Percentiles rank a stretch among this genome's conserved stretches.
Evolutionary conservation across 2,797 vertebrate genomes (phyloP).

Genomic region (Pyrocephalus nanus): DNA sequence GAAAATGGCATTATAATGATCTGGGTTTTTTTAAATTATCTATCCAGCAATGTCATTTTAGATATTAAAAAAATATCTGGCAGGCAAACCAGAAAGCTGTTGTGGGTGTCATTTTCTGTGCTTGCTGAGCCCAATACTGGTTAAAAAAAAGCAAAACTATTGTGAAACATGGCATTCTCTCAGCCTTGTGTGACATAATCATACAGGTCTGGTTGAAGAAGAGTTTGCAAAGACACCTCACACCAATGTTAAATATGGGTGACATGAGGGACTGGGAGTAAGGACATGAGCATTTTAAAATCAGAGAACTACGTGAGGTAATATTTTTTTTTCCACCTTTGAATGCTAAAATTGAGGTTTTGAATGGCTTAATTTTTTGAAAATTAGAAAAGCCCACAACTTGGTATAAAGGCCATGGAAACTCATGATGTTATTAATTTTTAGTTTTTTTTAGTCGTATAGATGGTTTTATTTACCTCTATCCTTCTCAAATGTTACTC

Average conservation of each 20-base stretch:
- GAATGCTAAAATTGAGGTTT: background rate
- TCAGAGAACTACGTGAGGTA: background rate
- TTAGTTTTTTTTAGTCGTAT: background rate
- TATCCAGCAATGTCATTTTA: background rate
- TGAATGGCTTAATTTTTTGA: background rate
- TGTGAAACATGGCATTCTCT: background rate
- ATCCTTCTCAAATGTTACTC: background rate
- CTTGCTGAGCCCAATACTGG: background rate
- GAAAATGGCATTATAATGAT: background rate
- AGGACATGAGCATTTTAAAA: background rate
- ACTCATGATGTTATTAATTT: background rate
- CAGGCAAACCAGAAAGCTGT: background rate
- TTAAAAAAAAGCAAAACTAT: background rate
- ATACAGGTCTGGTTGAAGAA: slow-evolving; percentile 17
- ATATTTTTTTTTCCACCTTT: background rate
- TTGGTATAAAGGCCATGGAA: background rate
- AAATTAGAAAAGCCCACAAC: background rate
- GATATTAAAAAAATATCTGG: background rate
- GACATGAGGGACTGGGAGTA: background rate
- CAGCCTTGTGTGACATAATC: slow-evolving; percentile 9
- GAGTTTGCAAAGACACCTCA: background rate
- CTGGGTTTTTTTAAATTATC: background rate
- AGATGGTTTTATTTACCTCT: background rate
- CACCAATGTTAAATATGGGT: background rate
- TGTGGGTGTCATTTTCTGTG: background rate